Percentiles rank a stretch among this genome's conserved stretches.
These are phyloP conservation scores for Vulpes lagopus DNA, from an alignment of 2,113 vertebrate genomes.

Conservation along the genomic window DNA sequence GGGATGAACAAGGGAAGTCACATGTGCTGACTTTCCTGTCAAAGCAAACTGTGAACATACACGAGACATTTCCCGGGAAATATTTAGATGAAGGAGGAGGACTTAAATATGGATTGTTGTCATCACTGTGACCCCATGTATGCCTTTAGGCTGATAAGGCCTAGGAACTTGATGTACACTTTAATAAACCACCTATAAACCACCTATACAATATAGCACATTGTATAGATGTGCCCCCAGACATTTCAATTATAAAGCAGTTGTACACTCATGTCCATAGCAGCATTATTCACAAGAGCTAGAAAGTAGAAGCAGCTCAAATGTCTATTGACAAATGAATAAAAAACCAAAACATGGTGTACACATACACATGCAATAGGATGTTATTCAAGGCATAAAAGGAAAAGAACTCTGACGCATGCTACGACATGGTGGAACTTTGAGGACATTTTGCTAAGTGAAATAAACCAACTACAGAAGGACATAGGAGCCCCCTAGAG, in stretches of 20 bases:
- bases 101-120: background rate
- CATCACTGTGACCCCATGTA: background rate
- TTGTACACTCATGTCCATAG: background rate
- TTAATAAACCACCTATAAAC: background rate
- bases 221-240: background rate
- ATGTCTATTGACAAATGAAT: background rate
- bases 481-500: background rate
- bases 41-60: background rate
- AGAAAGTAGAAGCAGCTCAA: background rate
- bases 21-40: background rate
- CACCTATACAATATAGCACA: background rate
- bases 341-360: background rate
- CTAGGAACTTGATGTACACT: background rate
- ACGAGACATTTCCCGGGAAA: background rate
- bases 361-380: background rate
- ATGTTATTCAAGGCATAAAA: background rate
- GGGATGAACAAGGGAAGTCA: background rate
- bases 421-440: background rate
- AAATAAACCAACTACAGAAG: background rate
- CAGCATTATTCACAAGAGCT: background rate
- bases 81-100: background rate
- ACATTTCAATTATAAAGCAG: background rate
- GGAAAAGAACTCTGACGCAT: background rate
- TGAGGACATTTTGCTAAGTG: background rate
- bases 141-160: background rate